Evolutionary conservation across 2,888 invertebrate species (phyloP).

Genomic region (Lagria hirta): DNA sequence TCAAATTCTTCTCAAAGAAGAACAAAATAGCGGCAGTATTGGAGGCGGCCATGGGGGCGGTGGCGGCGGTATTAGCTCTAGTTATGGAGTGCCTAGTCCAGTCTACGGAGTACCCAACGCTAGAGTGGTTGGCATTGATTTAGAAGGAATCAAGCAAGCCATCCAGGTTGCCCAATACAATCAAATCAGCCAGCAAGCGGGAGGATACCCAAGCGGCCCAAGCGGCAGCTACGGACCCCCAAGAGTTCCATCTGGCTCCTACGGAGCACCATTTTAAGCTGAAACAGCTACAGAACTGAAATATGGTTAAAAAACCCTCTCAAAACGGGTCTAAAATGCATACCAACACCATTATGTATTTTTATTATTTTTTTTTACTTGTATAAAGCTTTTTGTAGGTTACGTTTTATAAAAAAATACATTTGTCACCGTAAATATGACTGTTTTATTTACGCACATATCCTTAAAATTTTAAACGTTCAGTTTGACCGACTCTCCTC

Average conservation of each 20-base stretch:
- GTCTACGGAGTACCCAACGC: slow-evolving; percentile 62
- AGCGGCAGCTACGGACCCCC: slow-evolving; percentile 57
- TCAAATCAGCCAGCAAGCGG: slow-evolving; percentile 61
- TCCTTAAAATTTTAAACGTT: too few species aligned
- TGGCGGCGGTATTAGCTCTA: slow-evolving; percentile 56
- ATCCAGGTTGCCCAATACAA: slow-evolving; percentile 86
- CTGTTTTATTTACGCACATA: too few species aligned
- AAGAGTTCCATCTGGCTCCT: slow-evolving; percentile 66
- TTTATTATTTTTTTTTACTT: slow-evolving; percentile 49
- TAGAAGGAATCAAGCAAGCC: slow-evolving; percentile 83
- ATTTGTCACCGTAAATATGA: slow-evolving; percentile 56
- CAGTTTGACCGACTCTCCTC: too few species aligned
- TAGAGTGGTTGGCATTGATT: slow-evolving; percentile 80
- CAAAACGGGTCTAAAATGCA: slow-evolving; percentile 54
- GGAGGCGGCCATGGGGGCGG: slow-evolving; percentile 55
- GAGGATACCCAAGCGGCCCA: slow-evolving; percentile 53
- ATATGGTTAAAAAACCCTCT: slow-evolving; percentile 43
- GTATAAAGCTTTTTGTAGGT: slow-evolving; percentile 57
- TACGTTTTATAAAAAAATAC: slow-evolving; percentile 56
- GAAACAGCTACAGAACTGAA: slow-evolving; percentile 40
- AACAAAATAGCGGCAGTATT: slow-evolving; percentile 63
- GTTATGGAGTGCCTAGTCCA: slow-evolving; percentile 57
- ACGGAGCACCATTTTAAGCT: slow-evolving; percentile 62
- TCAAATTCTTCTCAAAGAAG: slow-evolving; percentile 81
- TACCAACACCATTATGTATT: slow-evolving; percentile 43